Conservation (phyloP, 2,888 invertebrate species). For the Linnaemya tessellans region DNA sequence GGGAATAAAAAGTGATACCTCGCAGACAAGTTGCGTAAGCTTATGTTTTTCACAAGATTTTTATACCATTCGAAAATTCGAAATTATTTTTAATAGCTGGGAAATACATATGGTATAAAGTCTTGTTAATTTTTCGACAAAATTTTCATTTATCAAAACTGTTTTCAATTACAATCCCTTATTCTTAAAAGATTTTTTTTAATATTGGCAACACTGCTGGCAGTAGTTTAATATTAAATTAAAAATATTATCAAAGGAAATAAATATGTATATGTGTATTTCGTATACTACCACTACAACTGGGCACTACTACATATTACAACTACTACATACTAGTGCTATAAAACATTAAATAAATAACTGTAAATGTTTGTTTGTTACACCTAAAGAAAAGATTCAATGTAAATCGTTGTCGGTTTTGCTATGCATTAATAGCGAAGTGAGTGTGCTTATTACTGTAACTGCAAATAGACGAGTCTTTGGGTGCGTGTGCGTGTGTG, state of each 20-base stretch:
- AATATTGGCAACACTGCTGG: slow-evolving; percentile 48
- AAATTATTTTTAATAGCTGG: too few species aligned
- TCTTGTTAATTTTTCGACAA: too few species aligned
- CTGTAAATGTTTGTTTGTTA: slow-evolving; percentile 29
- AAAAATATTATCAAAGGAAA: slow-evolving; percentile 61
- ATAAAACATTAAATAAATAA: slow-evolving; percentile 29
- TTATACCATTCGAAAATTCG: too few species aligned
- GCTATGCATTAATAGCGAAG: neutral
- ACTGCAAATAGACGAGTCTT: neutral
- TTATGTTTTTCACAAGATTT: too few species aligned
- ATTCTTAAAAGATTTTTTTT: neutral
- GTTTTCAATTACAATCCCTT: neutral
- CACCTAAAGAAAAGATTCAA: neutral
- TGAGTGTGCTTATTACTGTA: neutral
- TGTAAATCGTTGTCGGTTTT: too few species aligned
- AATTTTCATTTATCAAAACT: too few species aligned
- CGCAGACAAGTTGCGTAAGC: too few species aligned
- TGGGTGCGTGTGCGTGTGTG: neutral
- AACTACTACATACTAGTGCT: neutral
- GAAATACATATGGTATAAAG: too few species aligned
- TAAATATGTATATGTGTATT: slow-evolving; percentile 59
- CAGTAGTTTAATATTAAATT: slow-evolving; percentile 48
- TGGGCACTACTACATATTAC: neutral
- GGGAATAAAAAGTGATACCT: too few species aligned
- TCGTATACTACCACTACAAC: slow-evolving; percentile 28